Base-by-base conservation (phyloP, 2,888 invertebrate genomes). In the Drosophila mayaguana region DNA sequence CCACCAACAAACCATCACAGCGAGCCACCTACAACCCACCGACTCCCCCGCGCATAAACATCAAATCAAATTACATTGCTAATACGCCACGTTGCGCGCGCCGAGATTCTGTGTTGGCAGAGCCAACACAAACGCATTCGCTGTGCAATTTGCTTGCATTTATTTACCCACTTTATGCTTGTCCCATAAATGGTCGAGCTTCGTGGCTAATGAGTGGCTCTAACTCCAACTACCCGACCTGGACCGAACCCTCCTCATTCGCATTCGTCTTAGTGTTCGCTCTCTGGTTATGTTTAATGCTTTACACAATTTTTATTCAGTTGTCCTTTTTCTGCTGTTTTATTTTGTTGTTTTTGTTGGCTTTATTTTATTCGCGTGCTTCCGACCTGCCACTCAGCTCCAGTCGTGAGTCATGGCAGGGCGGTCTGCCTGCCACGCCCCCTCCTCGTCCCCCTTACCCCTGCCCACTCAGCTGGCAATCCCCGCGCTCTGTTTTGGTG, bases 21-120 rank as follows among this genome's bases (percentile, higher is more conserved):
- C 11, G 11, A 12, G n/a, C 20, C 22, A 25, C 43, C 53, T 48
- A 20, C 53, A 18, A 18, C 43, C 32, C 32, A 6, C 1, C 16
- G 16, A 1, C 28, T 61, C 22, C 48, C 55, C 53, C 38, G 65
- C 75, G 62, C 80, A 81, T 83, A 84, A 84, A 85, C 83, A 88
- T 85, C 75, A 88, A 88, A 85, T 88, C 85, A 85, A 85, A 85
- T 88, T 87, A 83, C 83, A 77, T 88, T 81, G 79, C 84, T 88
- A 88, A 85, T 85, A 83, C 85, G 84, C 79, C 74, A 66, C 78
- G 85, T 87, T 85, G 81, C 68, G 60, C 71, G 68, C 71, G 67
- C 60, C 69, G 36, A 28, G 40, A 55, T 40, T 18, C 28, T 20
- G 45, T 20, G 46, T 7, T 45, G 43, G 11, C 50, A 11, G 28